phyloP scores from a whole-genome alignment of 2,888 invertebrate genomes.

The Labia minor region DNA sequence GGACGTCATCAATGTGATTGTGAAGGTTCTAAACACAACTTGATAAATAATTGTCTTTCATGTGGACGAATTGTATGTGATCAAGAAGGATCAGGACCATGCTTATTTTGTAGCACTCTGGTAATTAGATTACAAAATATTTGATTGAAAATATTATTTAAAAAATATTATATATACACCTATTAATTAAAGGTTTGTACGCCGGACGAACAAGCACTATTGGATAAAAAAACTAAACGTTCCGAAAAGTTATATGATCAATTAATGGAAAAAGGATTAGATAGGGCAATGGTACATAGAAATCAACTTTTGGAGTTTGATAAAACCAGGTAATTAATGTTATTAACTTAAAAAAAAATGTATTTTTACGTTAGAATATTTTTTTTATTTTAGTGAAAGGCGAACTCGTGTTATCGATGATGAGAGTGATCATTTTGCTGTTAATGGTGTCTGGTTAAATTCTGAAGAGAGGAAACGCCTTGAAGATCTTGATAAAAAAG shows the following conservation, averaged over 20 bases:
- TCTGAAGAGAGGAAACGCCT: constrained; percentile 55
- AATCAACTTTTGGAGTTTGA: constrained; percentile 77
- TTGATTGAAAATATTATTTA: too few species aligned
- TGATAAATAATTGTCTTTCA: constrained; percentile 84
- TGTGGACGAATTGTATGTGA: constrained; percentile 93
- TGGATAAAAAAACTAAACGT: constrained; percentile 55
- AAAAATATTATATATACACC: neutral
- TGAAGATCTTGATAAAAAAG: constrained; percentile 52
- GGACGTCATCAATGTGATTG: constrained; percentile 86
- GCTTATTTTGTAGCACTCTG: constrained; percentile 78
- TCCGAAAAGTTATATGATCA: constrained; percentile 54
- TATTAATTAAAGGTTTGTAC: constrained; percentile 51
- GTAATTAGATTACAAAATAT: constrained; percentile 53
- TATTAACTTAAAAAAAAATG: too few species aligned
- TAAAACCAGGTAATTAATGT: constrained; percentile 50
- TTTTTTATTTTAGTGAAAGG: constrained; percentile 44
- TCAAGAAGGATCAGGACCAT: constrained; percentile 95
- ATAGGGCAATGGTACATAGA: constrained; percentile 64
- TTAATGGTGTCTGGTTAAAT: constrained; percentile 72
- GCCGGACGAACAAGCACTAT: constrained; percentile 54
- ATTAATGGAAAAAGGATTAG: constrained; percentile 53
- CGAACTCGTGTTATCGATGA: constrained; percentile 81
- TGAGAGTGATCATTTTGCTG: constrained; percentile 84
- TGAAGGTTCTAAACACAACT: constrained; percentile 77
- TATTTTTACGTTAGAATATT: too few species aligned